phyloP scores from a whole-genome alignment of 2,888 invertebrate species.

The Aricia artaxerxes region DNA sequence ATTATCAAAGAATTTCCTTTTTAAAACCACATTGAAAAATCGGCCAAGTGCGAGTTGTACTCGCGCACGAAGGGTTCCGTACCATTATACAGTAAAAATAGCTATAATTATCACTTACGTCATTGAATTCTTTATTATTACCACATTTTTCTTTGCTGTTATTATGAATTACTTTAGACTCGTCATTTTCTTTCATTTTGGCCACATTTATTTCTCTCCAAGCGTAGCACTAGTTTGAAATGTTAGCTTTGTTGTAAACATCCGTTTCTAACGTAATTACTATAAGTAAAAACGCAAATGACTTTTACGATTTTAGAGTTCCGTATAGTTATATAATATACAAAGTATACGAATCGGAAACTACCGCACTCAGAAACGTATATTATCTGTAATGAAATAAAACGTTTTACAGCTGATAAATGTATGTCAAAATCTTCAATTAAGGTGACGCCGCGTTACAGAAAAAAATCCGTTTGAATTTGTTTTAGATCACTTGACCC shows the following conservation, averaged over 20 bases:
- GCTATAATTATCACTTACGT: neutral
- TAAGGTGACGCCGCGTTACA: no score
- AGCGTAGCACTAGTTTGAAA: neutral
- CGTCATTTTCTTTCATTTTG: neutral
- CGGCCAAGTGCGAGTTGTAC: no score
- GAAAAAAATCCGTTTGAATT: no score
- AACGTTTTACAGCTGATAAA: no score
- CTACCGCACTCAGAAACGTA: neutral
- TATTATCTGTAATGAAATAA: neutral
- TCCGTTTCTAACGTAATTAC: neutral
- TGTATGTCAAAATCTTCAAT: no score
- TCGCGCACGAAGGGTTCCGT: no score
- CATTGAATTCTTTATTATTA: neutral
- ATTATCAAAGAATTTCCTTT: no score
- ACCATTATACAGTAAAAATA: no score
- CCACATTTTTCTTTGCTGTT: neutral
- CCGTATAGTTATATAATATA: neutral
- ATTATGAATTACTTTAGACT: neutral
- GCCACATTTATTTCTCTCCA: neutral
- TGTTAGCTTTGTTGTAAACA: neutral
- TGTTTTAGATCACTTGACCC: no score
- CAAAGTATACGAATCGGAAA: neutral
- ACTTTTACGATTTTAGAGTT: neutral
- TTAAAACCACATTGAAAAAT: no score
- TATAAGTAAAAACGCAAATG: neutral